Base-by-base conservation (phyloP, 2,888 invertebrate genomes). In the Steinernema scapterisci region DNA sequence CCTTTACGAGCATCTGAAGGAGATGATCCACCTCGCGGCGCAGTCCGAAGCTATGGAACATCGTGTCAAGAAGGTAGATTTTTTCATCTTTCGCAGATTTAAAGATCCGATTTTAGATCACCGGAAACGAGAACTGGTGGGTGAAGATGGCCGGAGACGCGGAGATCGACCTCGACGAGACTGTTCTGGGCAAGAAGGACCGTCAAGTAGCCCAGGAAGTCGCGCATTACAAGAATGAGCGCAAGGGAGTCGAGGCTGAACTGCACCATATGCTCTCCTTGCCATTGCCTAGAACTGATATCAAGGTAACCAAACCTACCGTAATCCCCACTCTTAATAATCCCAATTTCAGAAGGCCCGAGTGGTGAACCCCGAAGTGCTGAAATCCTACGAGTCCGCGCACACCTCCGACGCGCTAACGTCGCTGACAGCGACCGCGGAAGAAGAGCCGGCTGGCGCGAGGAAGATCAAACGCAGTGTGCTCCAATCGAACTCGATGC, bases 141-240 rank as follows among this genome's bases (percentile, higher is more conserved):
- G 25, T 46, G 78, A 48, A 85, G 83, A 79, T 80, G 0, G 94
- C 94, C 0, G 91, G 92, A 79, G 95, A 95, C 81, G 93, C 95
- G 92, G 97, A 97, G 88, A 85, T 91, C 51, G 89, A 89, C 13
- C 89, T 95, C 1, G 95, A 95, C 84, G 93, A 94, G 48, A 77
- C 46, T 38, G 54, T 56, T 78, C 31, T 63, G 5, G 63, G 63
- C 13, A 63, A 63, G 31, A 63, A 63, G 19, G 63, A 63, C 38
- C 63, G 63, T 16, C 63, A 63, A n/a, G 63, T 63, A 16, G 71
- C 46, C n/a, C 25, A 46, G 2, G 51, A 46, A 13, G 45, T 25
- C 13, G 46, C 46, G 25, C 46, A 71, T 23, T 71, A 48, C 48
- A 71, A 44, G 51, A 16, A 21, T n/a, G 71, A 71, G 16, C 23